A percentile compares a stretch with the other conserved stretches of the same genome.
Evolutionary conservation across 2,113 vertebrate species (phyloP).

Genomic region (Numenius arquata): DNA sequence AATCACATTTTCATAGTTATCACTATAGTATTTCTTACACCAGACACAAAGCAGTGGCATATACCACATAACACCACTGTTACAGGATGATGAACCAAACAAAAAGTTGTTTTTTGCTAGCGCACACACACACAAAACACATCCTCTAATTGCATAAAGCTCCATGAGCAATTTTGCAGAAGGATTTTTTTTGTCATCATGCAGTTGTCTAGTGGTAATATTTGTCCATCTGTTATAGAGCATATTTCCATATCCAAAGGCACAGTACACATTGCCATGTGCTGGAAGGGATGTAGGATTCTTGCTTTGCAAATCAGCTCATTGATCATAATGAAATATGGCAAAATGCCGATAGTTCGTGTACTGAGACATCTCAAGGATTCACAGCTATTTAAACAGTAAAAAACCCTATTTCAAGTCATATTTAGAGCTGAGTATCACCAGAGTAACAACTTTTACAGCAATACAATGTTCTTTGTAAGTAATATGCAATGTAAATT

Average conservation of each 20-base stretch:
- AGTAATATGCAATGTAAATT: constrained; percentile 1
- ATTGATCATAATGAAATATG: constrained; percentile 63
- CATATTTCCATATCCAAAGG: neutral
- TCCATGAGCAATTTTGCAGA: neutral
- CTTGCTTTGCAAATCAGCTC: constrained; percentile 43
- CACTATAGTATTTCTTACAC: neutral
- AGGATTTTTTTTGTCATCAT: neutral
- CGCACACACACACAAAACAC: neutral
- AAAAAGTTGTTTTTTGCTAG: neutral
- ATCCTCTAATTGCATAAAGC: neutral
- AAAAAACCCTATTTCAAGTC: constrained; percentile 27
- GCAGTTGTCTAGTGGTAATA: neutral
- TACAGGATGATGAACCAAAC: neutral
- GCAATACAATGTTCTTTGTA: neutral
- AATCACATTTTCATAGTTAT: neutral
- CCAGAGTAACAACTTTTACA: constrained; percentile 36
- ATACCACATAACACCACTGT: neutral
- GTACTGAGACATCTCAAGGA: constrained; percentile 36
- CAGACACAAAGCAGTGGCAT: neutral
- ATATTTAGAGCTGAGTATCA: constrained; percentile 49
- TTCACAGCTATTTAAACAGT: constrained; percentile 39
- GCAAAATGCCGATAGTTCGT: constrained; percentile 59
- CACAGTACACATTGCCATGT: neutral
- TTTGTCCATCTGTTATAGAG: constrained; percentile 24
- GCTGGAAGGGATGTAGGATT: neutral